phyloP scores from a whole-genome alignment of 2,888 invertebrate species.

The Caenorhabditis becei region DNA sequence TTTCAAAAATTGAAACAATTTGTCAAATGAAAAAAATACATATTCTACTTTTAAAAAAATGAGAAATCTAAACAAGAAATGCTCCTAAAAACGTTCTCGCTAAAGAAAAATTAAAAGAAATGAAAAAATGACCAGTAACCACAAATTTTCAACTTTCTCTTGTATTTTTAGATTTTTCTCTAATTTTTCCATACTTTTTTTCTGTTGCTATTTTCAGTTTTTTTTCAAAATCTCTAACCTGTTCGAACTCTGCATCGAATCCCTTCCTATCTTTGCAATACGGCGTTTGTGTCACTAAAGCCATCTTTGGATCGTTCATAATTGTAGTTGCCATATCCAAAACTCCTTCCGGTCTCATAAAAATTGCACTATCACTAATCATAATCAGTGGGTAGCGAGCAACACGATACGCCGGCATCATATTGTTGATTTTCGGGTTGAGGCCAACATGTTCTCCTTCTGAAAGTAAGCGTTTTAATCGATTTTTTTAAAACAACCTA shows the following conservation, averaged over 20 bases:
- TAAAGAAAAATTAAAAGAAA: too few relatives aligned
- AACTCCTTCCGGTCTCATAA: constrained; percentile 93
- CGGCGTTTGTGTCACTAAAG: constrained; percentile 92
- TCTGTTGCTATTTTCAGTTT: too few relatives aligned
- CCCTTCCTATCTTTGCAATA: constrained; percentile 95
- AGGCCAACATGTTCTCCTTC: constrained; percentile 94
- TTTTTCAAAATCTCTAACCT: too few relatives aligned
- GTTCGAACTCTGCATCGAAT: constrained; percentile 95
- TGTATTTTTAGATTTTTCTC: too few relatives aligned
- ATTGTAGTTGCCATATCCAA: constrained; percentile 89
- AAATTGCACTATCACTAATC: constrained; percentile 76
- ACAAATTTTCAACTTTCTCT: too few relatives aligned
- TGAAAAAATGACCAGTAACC: too few relatives aligned
- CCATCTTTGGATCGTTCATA: constrained; percentile 85
- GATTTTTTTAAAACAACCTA: constrained; percentile 23
- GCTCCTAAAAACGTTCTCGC: too few relatives aligned
- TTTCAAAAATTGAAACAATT: background rate
- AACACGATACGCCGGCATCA: constrained; percentile 94
- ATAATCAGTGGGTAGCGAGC: constrained; percentile 83
- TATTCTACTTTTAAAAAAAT: too few relatives aligned
- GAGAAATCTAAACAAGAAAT: too few relatives aligned
- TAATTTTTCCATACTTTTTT: too few relatives aligned
- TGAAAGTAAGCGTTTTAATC: constrained; percentile 66
- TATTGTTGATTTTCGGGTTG: constrained; percentile 99
- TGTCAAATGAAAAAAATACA: too few relatives aligned